Conservation (phyloP, 2,888 invertebrate genomes). For the Pinctada fucata region DNA sequence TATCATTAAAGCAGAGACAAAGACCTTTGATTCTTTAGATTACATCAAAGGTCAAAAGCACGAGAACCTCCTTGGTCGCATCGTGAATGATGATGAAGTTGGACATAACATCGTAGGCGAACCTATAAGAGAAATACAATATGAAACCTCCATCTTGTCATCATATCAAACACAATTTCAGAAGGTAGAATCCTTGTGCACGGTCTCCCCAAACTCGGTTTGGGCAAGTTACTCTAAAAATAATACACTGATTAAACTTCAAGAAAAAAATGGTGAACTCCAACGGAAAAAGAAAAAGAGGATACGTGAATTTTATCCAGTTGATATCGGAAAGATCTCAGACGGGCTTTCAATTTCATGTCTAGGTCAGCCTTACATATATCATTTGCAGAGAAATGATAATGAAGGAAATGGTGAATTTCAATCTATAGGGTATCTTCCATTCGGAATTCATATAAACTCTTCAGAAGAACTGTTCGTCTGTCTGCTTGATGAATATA, state of each 20-base stretch:
- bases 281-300: not conserved
- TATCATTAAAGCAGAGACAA: not conserved
- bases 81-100: not conserved
- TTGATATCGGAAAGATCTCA: slow-evolving; percentile 1
- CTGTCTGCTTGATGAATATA: slow-evolving; percentile 17
- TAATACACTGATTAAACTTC: slow-evolving; percentile 5
- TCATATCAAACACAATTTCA: slow-evolving; percentile 16
- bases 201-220: not conserved
- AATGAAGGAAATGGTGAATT: not conserved
- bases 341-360: slow-evolving; percentile 11
- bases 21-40: not conserved
- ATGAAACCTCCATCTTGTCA: slow-evolving; percentile 5
- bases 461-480: slow-evolving; percentile 11
- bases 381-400: not conserved
- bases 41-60: not conserved
- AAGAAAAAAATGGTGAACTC: slow-evolving; percentile 9
- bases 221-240: slow-evolving; percentile 23
- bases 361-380: slow-evolving; percentile 1
- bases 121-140: not conserved
- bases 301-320: slow-evolving; percentile 12
- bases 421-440: not conserved
- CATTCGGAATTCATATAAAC: slow-evolving; percentile 16
- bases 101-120: not conserved
- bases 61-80: not conserved
- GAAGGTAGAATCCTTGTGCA: slow-evolving; percentile 20